Conservation (phyloP, 2,888 invertebrate genomes). For the Pachliopta kotzebuea region DNA sequence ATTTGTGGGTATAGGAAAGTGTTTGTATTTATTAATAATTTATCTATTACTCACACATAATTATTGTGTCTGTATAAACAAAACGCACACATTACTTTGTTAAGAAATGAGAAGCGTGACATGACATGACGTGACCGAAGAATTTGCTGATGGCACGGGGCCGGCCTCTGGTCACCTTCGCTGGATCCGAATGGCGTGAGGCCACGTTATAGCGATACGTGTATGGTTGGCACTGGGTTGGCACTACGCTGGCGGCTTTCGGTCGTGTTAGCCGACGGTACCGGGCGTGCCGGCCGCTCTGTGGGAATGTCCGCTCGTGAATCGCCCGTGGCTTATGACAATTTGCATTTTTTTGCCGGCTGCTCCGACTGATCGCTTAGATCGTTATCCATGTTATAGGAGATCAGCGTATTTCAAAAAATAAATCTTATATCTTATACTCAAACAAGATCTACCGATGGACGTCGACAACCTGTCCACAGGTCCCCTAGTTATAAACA, state of each 20-base stretch:
- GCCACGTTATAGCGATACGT: neutral
- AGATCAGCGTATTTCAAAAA: conserved; percentile 7
- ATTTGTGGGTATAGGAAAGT: neutral
- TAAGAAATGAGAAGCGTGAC: too few species aligned
- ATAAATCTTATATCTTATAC: neutral
- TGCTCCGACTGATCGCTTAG: conserved; percentile 58
- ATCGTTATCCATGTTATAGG: conserved; percentile 38
- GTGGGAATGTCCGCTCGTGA: conserved; percentile 81
- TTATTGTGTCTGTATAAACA: too few species aligned
- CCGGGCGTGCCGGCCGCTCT: conserved; percentile 55
- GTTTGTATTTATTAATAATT: neutral
- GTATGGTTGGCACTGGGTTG: neutral
- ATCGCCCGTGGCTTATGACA: conserved; percentile 80
- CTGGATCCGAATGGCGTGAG: neutral
- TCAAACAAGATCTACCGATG: too few species aligned
- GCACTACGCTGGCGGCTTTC: conserved; percentile 7
- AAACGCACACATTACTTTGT: too few species aligned
- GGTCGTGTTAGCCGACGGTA: conserved; percentile 51
- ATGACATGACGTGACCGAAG: too few species aligned
- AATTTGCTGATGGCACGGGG: too few species aligned
- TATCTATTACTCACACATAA: too few species aligned
- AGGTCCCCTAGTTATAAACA: too few species aligned
- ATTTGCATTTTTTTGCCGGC: conserved; percentile 78
- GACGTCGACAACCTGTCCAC: too few species aligned
- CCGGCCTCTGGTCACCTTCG: too few species aligned